Conservation (phyloP, 2,797 vertebrate genomes). For the Anolis apletophallus region DNA sequence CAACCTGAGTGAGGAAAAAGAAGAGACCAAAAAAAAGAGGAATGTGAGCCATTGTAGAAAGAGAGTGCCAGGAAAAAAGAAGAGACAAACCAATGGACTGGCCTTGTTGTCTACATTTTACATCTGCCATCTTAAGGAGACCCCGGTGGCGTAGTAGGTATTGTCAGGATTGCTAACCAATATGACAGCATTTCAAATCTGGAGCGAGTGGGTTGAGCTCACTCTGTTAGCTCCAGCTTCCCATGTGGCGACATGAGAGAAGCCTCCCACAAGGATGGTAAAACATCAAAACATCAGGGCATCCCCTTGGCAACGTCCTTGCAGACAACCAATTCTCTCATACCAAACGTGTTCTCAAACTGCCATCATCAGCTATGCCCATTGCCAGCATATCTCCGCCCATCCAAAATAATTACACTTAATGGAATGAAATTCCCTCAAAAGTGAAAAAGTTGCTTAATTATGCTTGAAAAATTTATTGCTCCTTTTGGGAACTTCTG, state of each 20-base stretch:
- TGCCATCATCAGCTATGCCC: too few relatives aligned
- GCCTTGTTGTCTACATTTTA: neutral
- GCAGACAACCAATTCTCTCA: too few relatives aligned
- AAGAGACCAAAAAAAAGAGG: neutral
- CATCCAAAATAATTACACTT: neutral
- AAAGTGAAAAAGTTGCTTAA: neutral
- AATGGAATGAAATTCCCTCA: neutral
- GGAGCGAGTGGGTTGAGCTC: too few relatives aligned
- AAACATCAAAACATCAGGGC: too few relatives aligned
- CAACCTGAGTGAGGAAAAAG: neutral
- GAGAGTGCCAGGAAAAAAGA: neutral
- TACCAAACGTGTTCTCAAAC: too few relatives aligned
- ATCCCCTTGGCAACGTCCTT: too few relatives aligned
- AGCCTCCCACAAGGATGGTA: too few relatives aligned
- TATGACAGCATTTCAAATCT: too few relatives aligned
- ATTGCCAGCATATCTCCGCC: neutral
- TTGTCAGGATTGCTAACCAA: too few relatives aligned
- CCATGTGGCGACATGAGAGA: too few relatives aligned
- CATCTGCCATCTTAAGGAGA: neutral
- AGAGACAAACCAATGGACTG: neutral
- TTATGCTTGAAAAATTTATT: neutral
- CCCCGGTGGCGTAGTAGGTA: too few relatives aligned
- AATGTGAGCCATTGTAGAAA: neutral
- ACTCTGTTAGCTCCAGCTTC: too few relatives aligned
- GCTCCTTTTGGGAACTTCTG: neutral